Conservation (phyloP, 2,113 vertebrate species). For the Fregata magnificens region DNA sequence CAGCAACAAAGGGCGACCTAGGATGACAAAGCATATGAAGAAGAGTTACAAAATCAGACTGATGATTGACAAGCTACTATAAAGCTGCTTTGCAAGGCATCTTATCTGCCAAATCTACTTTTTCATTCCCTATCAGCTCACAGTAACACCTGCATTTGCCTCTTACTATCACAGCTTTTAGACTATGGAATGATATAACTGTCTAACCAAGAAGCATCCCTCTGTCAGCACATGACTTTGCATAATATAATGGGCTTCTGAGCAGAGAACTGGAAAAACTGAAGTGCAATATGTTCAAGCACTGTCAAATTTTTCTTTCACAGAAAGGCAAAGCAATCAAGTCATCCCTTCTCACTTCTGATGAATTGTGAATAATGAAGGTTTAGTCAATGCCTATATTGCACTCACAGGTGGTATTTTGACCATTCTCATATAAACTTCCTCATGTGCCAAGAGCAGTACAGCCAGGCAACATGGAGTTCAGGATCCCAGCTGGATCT, state of each 20-base stretch:
- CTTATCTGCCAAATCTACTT: not conserved
- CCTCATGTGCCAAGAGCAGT: not conserved
- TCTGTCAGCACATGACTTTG: not conserved
- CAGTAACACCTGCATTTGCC: not conserved
- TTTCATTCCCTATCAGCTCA: not conserved
- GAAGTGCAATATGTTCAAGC: not conserved
- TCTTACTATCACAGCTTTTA: not conserved
- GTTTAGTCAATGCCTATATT: not conserved
- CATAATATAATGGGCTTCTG: not conserved
- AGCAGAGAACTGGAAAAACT: not conserved
- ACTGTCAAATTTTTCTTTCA: not conserved
- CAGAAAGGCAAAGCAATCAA: not conserved
- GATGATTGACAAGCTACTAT: not conserved
- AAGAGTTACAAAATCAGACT: not conserved
- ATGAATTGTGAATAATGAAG: not conserved
- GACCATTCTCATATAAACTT: not conserved
- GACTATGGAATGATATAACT: not conserved
- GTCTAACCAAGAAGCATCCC: not conserved
- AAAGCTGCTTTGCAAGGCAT: not conserved
- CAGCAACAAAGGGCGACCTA: not conserved
- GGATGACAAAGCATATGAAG: not conserved
- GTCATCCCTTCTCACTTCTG: not conserved
- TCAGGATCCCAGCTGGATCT: not conserved
- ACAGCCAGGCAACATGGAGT: not conserved
- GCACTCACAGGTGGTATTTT: slow-evolving; percentile 8